Conservation (phyloP, 2,888 invertebrate species). For the Scaptodrosophila latifasciaeformis region DNA sequence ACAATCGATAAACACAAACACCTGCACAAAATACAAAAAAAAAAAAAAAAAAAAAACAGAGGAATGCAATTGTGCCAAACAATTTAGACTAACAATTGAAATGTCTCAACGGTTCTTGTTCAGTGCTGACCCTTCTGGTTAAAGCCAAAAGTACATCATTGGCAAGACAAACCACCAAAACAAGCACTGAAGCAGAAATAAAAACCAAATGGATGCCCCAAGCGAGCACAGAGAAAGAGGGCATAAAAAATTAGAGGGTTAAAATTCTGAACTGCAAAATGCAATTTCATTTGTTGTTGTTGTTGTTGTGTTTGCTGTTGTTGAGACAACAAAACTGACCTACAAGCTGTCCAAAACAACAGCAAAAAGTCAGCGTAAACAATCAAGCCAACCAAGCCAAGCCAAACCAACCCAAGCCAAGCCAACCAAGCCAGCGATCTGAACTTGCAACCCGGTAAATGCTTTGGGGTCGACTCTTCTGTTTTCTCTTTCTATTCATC, state of each 20-base stretch:
- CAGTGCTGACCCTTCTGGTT: too few relatives aligned
- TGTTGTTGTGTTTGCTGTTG: too few relatives aligned
- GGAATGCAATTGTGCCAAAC: too few relatives aligned
- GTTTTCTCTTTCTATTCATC: background rate
- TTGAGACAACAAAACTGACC: too few relatives aligned
- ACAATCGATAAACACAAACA: too few relatives aligned
- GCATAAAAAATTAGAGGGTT: background rate
- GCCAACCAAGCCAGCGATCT: conserved; percentile 2
- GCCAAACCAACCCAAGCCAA: background rate
- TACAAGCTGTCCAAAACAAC: too few relatives aligned
- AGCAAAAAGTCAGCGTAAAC: too few relatives aligned
- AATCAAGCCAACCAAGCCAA: background rate
- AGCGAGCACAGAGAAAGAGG: background rate
- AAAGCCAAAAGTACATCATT: too few relatives aligned
- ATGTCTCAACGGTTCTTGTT: too few relatives aligned
- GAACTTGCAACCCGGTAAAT: conserved; percentile 50
- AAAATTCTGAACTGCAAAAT: background rate
- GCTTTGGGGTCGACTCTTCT: conserved; percentile 24
- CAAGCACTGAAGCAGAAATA: background rate
- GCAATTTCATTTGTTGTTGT: background rate
- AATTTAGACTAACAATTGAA: too few relatives aligned
- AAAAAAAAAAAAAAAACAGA: too few relatives aligned
- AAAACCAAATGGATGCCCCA: background rate
- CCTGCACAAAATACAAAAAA: too few relatives aligned
- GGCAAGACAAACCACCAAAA: background rate